Percentiles rank a stretch among this genome's conserved stretches.
Evolutionary conservation across 2,797 vertebrate species (phyloP).

Genomic region (Periparus ater): DNA sequence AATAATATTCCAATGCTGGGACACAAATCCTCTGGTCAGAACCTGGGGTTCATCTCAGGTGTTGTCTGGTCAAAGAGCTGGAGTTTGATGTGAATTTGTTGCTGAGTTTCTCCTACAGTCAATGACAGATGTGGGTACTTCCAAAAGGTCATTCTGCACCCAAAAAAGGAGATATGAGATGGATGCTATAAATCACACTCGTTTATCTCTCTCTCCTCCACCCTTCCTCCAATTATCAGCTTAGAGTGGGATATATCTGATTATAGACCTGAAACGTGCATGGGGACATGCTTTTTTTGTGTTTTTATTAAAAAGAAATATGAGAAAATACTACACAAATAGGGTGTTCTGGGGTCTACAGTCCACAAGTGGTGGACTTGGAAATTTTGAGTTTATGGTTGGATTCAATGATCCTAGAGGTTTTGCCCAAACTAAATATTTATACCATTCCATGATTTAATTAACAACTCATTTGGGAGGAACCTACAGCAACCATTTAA

Average conservation of each 20-base stretch:
- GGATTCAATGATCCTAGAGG: neutral
- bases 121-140: neutral
- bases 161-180: neutral
- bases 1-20: neutral
- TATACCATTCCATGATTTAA: neutral
- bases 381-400: neutral
- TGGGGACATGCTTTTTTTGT: neutral
- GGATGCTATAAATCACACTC: neutral
- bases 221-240: neutral
- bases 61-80: neutral
- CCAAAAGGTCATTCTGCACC: neutral
- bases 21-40: neutral
- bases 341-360: too few relatives aligned
- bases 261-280: neutral
- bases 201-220: neutral
- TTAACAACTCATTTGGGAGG: neutral
- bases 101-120: neutral
- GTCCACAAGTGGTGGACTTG: neutral
- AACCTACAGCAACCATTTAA: rapidly evolving
- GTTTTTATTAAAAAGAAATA: too few relatives aligned
- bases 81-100: neutral
- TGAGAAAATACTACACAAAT: too few relatives aligned
- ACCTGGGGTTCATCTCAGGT: neutral
- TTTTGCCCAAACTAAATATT: neutral
- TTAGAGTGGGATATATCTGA: neutral